phyloP scores from a whole-genome alignment of 37 sponge, comb jelly and placozoan species.

The Spongia lamella region DNA sequence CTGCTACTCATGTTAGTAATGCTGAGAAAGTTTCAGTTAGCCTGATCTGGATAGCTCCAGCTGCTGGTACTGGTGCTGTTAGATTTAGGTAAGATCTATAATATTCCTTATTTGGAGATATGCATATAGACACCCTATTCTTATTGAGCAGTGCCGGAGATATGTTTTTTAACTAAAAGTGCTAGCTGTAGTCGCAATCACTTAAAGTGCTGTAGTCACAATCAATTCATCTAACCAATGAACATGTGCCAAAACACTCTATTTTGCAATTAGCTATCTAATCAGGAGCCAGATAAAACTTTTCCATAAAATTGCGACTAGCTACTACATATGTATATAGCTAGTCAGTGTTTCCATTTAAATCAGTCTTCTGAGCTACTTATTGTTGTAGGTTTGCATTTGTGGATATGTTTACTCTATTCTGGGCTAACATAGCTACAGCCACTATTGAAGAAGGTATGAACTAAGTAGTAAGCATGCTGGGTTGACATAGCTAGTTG shows the following conservation, averaged over 20 bases:
- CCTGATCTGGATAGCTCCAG: conserved; percentile 32
- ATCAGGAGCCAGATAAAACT: not conserved
- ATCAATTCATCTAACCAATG: not conserved
- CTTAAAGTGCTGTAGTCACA: not conserved
- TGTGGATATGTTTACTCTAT: not conserved
- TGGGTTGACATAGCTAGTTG: no score
- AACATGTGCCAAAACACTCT: not conserved
- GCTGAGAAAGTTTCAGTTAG: conserved; percentile 13
- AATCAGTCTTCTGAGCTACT: no score
- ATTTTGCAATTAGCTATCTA: no score
- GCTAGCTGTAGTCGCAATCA: no score
- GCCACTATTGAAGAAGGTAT: conserved; percentile 2
- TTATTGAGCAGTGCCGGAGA: no score
- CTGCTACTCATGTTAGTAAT: conserved; percentile 16
- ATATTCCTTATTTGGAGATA: no score
- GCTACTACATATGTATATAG: no score
- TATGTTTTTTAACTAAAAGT: no score
- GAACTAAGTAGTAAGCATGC: no score
- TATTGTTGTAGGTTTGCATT: conserved; percentile 18
- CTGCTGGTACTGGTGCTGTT: conserved; percentile 33
- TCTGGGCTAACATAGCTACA: conserved; percentile 20
- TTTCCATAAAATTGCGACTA: not conserved
- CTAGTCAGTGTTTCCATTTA: no score
- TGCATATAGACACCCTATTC: no score
- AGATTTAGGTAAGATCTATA: not conserved